Conservation (phyloP, 1,140 invertebrate species). For the Agrypnia vestita region DNA sequence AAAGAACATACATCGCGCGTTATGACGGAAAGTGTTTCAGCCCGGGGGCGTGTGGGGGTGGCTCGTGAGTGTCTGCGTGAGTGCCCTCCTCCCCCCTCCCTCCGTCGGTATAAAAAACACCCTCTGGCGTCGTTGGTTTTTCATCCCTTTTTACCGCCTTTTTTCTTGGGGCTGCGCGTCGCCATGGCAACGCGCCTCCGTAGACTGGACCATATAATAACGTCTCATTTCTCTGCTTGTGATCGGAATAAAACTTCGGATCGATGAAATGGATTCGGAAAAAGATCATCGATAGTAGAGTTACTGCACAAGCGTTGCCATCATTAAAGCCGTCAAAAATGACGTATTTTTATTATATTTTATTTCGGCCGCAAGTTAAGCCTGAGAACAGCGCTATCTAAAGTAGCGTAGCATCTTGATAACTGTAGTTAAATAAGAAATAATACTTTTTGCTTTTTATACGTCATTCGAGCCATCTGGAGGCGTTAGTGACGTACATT, state of each 20-base stretch:
- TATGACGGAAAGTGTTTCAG: slow-evolving; percentile 1
- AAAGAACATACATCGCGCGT: slow-evolving; percentile 7
- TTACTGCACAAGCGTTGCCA: not conserved
- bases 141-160: slow-evolving; percentile 58
- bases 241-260: slow-evolving; percentile 11
- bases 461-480: no score
- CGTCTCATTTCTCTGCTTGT: slow-evolving; percentile 21
- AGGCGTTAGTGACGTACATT: no score
- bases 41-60: not conserved
- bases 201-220: slow-evolving; percentile 11
- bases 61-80: not conserved
- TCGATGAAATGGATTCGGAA: not conserved
- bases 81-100: not conserved
- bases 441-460: no score
- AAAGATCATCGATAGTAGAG: not conserved
- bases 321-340: no score
- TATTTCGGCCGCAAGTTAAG: no score
- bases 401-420: no score
- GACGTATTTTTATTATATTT: no score
- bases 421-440: no score
- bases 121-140: slow-evolving; percentile 49
- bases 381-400: no score
- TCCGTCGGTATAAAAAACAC: slow-evolving; percentile 50
- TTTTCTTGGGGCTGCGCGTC: slow-evolving; percentile 46
- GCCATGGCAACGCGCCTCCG: slow-evolving; percentile 50